Evolutionary conservation across 1,140 invertebrate genomes (phyloP).

Genomic region (Notospermus geniculatus): DNA sequence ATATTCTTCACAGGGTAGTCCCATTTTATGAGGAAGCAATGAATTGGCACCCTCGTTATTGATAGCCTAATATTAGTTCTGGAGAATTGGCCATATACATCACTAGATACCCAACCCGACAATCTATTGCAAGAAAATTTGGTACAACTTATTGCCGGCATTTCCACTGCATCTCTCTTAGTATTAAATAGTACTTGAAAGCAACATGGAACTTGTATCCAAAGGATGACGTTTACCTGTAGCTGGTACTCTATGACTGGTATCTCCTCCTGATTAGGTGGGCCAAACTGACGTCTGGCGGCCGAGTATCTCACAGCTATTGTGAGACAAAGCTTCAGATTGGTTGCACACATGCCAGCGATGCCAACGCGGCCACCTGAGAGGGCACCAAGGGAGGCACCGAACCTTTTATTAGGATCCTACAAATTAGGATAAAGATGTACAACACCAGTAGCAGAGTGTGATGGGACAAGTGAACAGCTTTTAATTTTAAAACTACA

Average conservation of each 20-base stretch:
- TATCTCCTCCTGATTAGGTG: conserved; percentile 62
- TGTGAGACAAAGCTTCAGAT: conserved; percentile 70
- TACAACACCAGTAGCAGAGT: not conserved
- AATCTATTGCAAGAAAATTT: not conserved
- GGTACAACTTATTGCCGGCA: too few relatives aligned
- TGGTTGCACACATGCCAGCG: conserved; percentile 66
- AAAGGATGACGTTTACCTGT: conserved; percentile 57
- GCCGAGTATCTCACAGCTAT: conserved; percentile 90
- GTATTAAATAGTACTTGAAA: not conserved
- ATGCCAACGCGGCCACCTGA: conserved; percentile 77
- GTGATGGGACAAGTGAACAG: not conserved
- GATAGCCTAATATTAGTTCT: too few relatives aligned
- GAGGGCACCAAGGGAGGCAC: conserved; percentile 70
- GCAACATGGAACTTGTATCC: not conserved
- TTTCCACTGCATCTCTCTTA: not conserved
- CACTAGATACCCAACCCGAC: not conserved
- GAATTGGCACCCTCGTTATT: too few relatives aligned
- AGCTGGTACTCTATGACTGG: conserved; percentile 89
- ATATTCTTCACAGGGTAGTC: too few relatives aligned
- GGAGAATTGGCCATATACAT: too few relatives aligned
- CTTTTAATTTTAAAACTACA: too few relatives aligned
- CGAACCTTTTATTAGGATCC: conserved; percentile 54
- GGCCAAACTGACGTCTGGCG: conserved; percentile 83
- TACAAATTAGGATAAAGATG: conserved; percentile 16
- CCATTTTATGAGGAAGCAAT: too few relatives aligned